Evolutionary conservation across 2,797 vertebrate genomes (phyloP).

Genomic region (Ispidina lecontei): DNA sequence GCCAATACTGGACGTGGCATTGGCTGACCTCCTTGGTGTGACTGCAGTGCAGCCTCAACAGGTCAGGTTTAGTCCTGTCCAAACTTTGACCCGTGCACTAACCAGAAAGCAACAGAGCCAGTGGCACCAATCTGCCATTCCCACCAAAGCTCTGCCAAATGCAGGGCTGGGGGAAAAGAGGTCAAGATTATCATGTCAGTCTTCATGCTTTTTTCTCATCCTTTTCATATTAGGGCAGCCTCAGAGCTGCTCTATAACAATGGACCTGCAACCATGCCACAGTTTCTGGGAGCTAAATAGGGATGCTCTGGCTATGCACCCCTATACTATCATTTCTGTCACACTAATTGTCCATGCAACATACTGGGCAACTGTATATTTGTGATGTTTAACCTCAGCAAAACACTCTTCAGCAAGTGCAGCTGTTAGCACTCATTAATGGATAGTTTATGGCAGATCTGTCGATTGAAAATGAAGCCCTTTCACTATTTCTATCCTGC

Average conservation of each 20-base stretch:
- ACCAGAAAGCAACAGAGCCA: not conserved
- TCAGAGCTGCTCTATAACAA: not conserved
- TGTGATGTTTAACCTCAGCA: not conserved
- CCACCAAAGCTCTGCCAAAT: not conserved
- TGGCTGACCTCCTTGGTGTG: not conserved
- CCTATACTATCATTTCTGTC: not conserved
- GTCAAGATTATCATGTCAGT: not conserved
- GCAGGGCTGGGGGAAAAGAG: not conserved
- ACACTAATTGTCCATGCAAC: not conserved
- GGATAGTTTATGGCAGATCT: not conserved
- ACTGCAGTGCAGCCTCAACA: not conserved
- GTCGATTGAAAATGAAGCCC: not conserved
- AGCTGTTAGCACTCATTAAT: not conserved
- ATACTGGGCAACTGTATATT: not conserved
- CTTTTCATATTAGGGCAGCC: not conserved
- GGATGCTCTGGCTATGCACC: not conserved
- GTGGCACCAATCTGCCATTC: not conserved
- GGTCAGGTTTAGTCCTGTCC: not conserved
- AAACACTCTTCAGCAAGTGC: not conserved
- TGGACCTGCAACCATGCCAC: fast-evolving
- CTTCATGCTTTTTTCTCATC: not conserved
- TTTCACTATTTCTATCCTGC: not conserved
- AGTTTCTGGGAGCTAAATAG: not conserved
- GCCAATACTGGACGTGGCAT: fast-evolving
- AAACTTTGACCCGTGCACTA: not conserved